Evolutionary conservation across 92 coral and sea anemone genomes (phyloP).

Genomic region (Heliopora coerulea): DNA sequence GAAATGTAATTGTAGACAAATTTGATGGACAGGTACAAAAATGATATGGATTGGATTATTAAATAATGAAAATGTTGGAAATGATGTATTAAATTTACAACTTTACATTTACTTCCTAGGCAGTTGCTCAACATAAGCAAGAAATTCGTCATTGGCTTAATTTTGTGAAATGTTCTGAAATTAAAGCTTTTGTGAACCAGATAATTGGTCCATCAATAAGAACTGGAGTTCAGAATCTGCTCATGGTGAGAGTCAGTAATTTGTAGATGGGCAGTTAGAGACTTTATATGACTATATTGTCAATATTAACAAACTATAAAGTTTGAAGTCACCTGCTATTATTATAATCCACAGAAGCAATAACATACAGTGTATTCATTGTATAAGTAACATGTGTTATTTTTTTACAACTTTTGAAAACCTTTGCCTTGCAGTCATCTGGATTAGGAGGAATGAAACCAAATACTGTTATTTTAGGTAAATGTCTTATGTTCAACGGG

Average conservation of each 20-base stretch:
- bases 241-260: slow-evolving; percentile 62
- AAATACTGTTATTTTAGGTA: slow-evolving; percentile 87
- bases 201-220: slow-evolving; percentile 70
- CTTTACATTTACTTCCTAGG: slow-evolving; percentile 39
- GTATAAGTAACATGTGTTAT: too few relatives aligned
- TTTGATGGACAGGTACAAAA: slow-evolving; percentile 64
- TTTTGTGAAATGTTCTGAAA: slow-evolving; percentile 87
- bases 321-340: too few relatives aligned
- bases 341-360: too few relatives aligned
- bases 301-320: too few relatives aligned
- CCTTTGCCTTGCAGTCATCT: slow-evolving; percentile 55
- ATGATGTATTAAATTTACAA: neutral
- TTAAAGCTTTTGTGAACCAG: slow-evolving; percentile 94
- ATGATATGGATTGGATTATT: neutral
- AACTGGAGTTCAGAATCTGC: slow-evolving; percentile 79
- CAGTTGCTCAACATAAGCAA: slow-evolving; percentile 40
- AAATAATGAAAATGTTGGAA: neutral
- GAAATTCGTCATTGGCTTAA: slow-evolving; percentile 63
- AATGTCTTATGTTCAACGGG: neutral
- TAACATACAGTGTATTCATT: too few relatives aligned
- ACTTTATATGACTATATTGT: too few relatives aligned
- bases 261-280: too few relatives aligned
- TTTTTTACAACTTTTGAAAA: neutral
- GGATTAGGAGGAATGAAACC: slow-evolving; percentile 99
- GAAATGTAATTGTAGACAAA: slow-evolving; percentile 75